Percentiles rank a stretch among this genome's conserved stretches.
phyloP scores from a whole-genome alignment of 2,888 invertebrate genomes.

The Metacarcinus magister region DNA sequence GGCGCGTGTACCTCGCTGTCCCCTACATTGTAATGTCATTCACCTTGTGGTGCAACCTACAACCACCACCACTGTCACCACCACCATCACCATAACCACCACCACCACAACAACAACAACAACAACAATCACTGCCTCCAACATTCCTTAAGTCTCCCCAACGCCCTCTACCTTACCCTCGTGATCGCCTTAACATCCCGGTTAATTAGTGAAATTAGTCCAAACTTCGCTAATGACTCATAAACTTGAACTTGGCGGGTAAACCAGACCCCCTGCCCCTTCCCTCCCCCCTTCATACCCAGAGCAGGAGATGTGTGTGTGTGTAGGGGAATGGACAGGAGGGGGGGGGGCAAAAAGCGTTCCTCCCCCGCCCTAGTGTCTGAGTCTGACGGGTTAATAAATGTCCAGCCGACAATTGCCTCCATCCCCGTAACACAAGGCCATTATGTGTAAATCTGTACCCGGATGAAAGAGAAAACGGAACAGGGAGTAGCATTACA shows the following conservation, averaged over 20 bases:
- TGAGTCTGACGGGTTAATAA: constrained; percentile 33
- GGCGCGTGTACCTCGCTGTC: no score
- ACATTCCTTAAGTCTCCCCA: background rate
- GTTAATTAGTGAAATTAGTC: constrained; percentile 38
- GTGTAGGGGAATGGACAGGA: background rate
- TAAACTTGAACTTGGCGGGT: constrained; percentile 40
- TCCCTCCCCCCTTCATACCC: background rate
- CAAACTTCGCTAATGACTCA: constrained; percentile 41
- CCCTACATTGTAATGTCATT: no score
- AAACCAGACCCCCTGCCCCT: background rate
- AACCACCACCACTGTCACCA: background rate
- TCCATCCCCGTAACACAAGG: background rate
- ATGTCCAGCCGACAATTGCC: constrained; percentile 31
- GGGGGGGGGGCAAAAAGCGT: background rate
- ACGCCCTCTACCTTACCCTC: background rate
- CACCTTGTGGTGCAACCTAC: background rate
- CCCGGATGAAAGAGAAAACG: constrained; percentile 33
- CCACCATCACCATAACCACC: background rate
- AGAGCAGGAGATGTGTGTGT: background rate
- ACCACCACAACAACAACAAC: background rate
- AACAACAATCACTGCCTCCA: background rate
- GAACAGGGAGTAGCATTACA: constrained; percentile 12
- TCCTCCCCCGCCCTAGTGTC: background rate
- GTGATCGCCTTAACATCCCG: constrained; percentile 10
- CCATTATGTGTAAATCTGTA: constrained; percentile 42